phyloP scores from a whole-genome alignment of 2,797 vertebrate species.

The Molossus molossus region DNA sequence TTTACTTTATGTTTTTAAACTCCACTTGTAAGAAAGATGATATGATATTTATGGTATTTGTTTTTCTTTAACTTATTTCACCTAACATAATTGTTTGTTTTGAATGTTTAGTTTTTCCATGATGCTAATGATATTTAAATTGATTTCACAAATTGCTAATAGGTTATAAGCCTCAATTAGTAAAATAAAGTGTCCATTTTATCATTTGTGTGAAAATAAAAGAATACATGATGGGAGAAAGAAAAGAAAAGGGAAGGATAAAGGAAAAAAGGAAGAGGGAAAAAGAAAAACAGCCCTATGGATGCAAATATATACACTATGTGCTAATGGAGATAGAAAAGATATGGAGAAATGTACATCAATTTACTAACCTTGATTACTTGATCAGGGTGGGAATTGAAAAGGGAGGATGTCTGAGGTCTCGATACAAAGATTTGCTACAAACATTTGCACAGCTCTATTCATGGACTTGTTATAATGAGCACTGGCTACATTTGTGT shows the following conservation, averaged over 20 bases:
- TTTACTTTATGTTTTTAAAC: not conserved
- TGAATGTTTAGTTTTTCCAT: not conserved
- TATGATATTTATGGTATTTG: not conserved
- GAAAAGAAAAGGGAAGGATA: not conserved
- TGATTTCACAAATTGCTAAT: slow-evolving; percentile 25
- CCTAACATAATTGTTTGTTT: not conserved
- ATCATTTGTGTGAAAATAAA: not conserved
- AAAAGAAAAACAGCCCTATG: not conserved
- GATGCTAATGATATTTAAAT: not conserved
- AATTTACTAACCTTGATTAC: not conserved
- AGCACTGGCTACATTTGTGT: not conserved
- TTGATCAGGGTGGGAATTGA: not conserved
- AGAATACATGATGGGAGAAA: not conserved
- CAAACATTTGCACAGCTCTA: not conserved
- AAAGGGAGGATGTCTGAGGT: not conserved
- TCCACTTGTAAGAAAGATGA: not conserved
- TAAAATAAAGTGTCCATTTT: not conserved
- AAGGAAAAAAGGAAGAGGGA: not conserved
- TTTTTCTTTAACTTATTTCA: not conserved
- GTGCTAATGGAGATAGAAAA: not conserved
- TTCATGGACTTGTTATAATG: not conserved
- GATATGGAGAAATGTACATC: not conserved
- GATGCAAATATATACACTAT: not conserved
- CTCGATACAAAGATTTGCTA: not conserved
- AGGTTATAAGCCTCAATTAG: not conserved